A percentile compares a stretch with the other conserved stretches of the same genome.
Conservation (phyloP, 1,140 invertebrate genomes). For the Sminthurides bifidus region DNA sequence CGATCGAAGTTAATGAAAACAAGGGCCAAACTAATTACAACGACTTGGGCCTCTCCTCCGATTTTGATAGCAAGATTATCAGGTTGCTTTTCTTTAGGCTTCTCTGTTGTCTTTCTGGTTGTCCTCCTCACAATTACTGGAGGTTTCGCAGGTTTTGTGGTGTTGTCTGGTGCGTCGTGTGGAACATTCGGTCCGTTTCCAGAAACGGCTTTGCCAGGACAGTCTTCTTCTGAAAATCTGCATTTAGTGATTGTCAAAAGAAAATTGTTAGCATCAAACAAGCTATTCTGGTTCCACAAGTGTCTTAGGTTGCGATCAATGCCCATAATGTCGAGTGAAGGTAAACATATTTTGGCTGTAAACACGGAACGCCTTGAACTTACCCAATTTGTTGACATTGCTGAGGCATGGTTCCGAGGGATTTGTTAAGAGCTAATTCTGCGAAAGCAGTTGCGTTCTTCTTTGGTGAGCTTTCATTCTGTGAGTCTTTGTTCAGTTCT, state of each 20-base stretch:
- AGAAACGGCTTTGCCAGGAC: slow-evolving; percentile 10
- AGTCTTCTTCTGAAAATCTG: slow-evolving; percentile 16
- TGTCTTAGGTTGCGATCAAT: background rate
- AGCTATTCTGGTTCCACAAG: background rate
- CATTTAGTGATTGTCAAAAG: background rate
- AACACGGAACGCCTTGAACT: background rate
- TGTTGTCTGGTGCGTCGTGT: background rate
- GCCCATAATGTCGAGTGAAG: background rate
- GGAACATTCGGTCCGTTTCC: slow-evolving; percentile 11
- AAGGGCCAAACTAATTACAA: background rate
- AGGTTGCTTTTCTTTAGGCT: background rate
- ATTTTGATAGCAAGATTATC: too few species aligned
- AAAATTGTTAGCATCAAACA: background rate
- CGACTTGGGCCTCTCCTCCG: background rate
- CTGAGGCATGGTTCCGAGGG: slow-evolving; percentile 8
- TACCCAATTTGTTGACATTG: slow-evolving; percentile 1
- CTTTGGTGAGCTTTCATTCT: background rate
- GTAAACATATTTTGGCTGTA: background rate
- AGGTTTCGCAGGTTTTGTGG: background rate
- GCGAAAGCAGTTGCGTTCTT: slow-evolving; percentile 17
- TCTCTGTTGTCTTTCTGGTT: background rate
- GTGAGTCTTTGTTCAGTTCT: background rate
- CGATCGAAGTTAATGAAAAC: background rate
- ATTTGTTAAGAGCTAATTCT: slow-evolving; percentile 12
- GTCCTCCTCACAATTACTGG: background rate